Percentiles rank a stretch among this genome's conserved stretches.
These are phyloP conservation scores for Acipenser ruthenus DNA, from an alignment of 2,797 vertebrate genomes.

Conservation along the genomic window DNA sequence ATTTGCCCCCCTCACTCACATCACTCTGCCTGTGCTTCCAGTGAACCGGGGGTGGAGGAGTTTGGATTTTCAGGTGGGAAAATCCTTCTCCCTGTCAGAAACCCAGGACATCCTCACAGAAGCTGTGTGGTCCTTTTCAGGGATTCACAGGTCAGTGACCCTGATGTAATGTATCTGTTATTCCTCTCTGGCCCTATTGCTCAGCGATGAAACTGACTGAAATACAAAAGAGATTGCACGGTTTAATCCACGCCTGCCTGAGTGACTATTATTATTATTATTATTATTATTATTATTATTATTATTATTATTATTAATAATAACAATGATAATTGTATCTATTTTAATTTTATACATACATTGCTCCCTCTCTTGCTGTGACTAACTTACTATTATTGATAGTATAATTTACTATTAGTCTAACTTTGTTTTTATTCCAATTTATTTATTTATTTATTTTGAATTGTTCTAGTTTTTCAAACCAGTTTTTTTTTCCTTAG, in stretches of 20 bases:
- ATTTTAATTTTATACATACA: too few relatives aligned
- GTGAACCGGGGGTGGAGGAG: conserved; percentile 18
- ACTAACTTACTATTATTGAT: too few relatives aligned
- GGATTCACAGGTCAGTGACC: conserved; percentile 67
- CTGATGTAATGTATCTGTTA: not conserved
- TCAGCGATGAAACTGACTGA: too few relatives aligned
- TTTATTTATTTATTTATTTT: too few relatives aligned
- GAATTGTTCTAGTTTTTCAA: too few relatives aligned
- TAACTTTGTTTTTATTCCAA: too few relatives aligned
- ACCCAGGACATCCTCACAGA: conserved; percentile 74
- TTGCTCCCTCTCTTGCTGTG: too few relatives aligned
- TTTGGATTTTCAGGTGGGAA: conserved; percentile 1
- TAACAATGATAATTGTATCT: too few relatives aligned
- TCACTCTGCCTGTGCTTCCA: not conserved
- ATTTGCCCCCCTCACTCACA: too few relatives aligned
- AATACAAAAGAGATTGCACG: not conserved
- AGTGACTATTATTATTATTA: conserved; percentile 3
- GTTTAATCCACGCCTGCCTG: not conserved
- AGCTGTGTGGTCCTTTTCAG: conserved; percentile 79
- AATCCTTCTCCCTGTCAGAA: conserved; percentile 61
- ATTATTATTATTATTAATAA: not conserved
- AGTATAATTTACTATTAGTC: too few relatives aligned
- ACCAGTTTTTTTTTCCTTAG: too few relatives aligned
- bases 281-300: conserved; percentile 3
- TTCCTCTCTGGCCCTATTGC: not conserved